Percentiles rank a stretch among this genome's conserved stretches.
Conservation (phyloP, 2,797 vertebrate genomes). For the Thamnophis elegans region DNA sequence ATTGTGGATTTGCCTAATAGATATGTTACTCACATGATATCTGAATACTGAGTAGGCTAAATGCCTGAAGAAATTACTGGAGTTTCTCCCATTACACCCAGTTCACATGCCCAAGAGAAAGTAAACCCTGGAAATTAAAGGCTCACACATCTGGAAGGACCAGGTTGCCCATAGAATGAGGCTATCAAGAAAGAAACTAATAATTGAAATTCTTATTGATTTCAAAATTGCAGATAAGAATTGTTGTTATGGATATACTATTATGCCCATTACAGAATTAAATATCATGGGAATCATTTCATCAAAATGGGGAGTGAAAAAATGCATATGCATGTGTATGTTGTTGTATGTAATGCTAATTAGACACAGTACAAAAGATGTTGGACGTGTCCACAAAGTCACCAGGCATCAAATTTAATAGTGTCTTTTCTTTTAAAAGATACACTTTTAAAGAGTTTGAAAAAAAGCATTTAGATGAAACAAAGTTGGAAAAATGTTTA, state of each 20-base stretch:
- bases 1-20: not conserved
- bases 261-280: not conserved
- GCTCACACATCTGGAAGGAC: not conserved
- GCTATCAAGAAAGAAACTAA: not conserved
- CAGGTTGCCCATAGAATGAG: not conserved
- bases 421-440: not conserved
- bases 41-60: not conserved
- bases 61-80: not conserved
- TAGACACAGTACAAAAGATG: not conserved
- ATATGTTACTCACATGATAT: not conserved
- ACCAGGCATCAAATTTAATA: not conserved
- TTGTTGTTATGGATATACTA: not conserved
- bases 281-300: not conserved
- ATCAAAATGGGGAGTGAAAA: not conserved
- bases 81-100: not conserved
- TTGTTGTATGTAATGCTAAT: not conserved
- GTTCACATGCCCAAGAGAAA: not conserved
- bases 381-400: not conserved
- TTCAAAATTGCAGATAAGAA: not conserved
- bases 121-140: not conserved
- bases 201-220: not conserved
- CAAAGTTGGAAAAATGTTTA: not conserved
- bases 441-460: not conserved
- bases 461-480: not conserved
- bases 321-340: not conserved